phyloP scores from a whole-genome alignment of 2,797 vertebrate species.

The Carduelis carduelis region DNA sequence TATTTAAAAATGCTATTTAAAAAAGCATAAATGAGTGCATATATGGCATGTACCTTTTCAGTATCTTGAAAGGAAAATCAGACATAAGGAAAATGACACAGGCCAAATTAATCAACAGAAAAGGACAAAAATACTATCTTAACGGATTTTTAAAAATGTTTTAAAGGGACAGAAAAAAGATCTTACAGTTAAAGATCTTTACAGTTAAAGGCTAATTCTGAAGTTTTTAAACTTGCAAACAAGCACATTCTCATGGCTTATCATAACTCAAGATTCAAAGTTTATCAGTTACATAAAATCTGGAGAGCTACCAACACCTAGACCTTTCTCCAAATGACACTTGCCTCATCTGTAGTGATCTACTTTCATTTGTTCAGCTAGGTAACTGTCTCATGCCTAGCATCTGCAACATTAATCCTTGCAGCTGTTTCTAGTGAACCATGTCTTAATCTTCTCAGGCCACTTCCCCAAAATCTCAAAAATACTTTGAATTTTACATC shows the following conservation, averaged over 20 bases:
- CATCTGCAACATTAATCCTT: background rate
- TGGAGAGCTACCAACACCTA: background rate
- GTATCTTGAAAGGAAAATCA: background rate
- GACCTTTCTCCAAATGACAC: background rate
- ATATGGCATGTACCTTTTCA: background rate
- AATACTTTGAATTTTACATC: background rate
- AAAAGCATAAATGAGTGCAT: background rate
- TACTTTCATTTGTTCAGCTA: constrained; percentile 12
- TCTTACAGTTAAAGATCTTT: background rate
- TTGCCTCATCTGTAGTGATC: background rate
- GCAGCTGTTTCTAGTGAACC: background rate
- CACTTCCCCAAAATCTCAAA: background rate
- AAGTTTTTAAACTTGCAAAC: background rate
- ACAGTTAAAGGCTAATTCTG: background rate
- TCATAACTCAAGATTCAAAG: background rate
- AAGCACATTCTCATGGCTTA: background rate
- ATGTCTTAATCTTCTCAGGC: background rate
- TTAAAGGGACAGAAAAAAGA: background rate
- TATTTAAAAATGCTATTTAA: background rate
- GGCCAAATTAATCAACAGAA: background rate
- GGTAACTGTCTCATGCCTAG: background rate
- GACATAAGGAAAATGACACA: background rate
- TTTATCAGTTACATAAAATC: background rate
- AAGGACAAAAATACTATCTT: background rate
- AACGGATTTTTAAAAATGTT: rapidly evolving